Conservation (phyloP, 2,113 vertebrate species). For the Crotalus horridus region DNA sequence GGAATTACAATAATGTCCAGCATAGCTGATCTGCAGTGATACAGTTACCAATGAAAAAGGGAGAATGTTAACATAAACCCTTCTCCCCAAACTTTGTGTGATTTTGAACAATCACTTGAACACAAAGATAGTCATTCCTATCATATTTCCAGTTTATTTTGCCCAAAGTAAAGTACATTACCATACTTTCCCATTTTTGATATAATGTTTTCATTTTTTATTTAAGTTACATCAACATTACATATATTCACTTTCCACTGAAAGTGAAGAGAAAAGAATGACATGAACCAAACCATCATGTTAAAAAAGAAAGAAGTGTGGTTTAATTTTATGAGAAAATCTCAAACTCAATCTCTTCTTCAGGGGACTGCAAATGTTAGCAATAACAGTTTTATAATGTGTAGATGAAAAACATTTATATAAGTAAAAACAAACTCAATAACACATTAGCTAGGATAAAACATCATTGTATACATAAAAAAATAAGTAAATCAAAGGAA, state of each 20-base stretch:
- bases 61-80: not conserved
- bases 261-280: not conserved
- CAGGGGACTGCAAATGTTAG: not conserved
- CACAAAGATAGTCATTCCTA: not conserved
- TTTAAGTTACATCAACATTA: not conserved
- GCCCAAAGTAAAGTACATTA: not conserved
- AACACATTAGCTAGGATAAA: not conserved
- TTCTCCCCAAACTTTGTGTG: not conserved
- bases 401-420: not conserved
- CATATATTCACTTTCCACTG: not conserved
- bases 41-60: constrained; percentile 3
- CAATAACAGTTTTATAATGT: not conserved
- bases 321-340: not conserved
- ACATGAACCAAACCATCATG: not conserved
- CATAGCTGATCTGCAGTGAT: constrained; percentile 42
- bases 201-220: not conserved
- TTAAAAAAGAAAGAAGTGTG: not conserved
- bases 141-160: constrained; percentile 19
- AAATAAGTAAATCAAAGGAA: not conserved
- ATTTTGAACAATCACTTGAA: constrained; percentile 31
- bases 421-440: not conserved
- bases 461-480: not conserved
- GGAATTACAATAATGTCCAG: constrained; percentile 36
- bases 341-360: not conserved
- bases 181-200: constrained; percentile 25